phyloP scores from a whole-genome alignment of 1,140 invertebrate species.

The Drosophila virilis region DNA sequence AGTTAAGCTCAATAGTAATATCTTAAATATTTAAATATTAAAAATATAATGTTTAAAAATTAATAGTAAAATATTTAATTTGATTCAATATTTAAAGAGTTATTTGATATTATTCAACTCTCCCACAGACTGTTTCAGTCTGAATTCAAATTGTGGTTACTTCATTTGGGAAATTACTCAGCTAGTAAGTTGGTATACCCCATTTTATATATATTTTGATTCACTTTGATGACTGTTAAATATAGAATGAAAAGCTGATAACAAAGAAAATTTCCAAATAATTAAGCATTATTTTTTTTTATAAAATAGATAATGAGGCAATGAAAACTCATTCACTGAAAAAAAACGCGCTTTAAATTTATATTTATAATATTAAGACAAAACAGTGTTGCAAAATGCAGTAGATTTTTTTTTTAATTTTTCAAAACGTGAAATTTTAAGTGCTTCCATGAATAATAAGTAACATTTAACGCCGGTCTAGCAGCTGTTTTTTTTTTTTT shows the following conservation, averaged over 20 bases:
- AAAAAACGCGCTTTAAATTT: neutral
- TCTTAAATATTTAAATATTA: too few relatives aligned
- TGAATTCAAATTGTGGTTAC: neutral
- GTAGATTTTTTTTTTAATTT: too few relatives aligned
- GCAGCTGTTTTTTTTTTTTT: slow-evolving; percentile 26
- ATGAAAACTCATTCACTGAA: neutral
- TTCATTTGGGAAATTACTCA: neutral
- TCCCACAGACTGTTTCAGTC: too few relatives aligned
- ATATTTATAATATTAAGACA: too few relatives aligned
- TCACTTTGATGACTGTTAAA: neutral
- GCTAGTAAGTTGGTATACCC: neutral
- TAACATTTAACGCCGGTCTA: slow-evolving; percentile 2
- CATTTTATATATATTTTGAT: neutral
- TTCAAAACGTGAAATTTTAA: neutral
- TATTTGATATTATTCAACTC: too few relatives aligned
- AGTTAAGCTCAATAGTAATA: too few relatives aligned
- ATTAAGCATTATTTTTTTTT: too few relatives aligned
- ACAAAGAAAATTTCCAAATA: neutral
- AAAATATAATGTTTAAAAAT: too few relatives aligned
- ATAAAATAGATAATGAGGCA: too few relatives aligned
- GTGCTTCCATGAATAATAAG: neutral
- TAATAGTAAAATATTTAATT: too few relatives aligned
- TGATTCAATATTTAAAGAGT: too few relatives aligned
- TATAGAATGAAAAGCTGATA: neutral
- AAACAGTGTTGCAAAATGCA: too few relatives aligned